Evolutionary conservation across 1,140 invertebrate species (phyloP), one percentile per base, ranked within the genome.

Genomic region (Paracyclopina nana): DNA sequence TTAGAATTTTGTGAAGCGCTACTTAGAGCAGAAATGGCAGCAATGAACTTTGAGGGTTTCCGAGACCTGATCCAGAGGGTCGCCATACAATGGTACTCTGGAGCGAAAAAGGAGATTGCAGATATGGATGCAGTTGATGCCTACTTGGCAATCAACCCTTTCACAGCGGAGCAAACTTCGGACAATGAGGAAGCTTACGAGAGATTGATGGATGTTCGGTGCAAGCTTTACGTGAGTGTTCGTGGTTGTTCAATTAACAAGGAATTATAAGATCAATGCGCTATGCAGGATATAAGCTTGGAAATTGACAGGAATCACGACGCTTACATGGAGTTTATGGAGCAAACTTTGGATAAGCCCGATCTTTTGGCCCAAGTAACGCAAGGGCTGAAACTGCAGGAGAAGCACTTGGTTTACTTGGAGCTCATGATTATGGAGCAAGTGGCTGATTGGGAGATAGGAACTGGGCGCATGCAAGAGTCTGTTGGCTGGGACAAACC

Each of bases 361-460:
- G 41, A 52, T 42, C 27, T 52, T 20, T 16, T 46, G 40, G 27
- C 22, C 11, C 14, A 44, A 16, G 27, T 52, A 1, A 27, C 31
- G 12, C 14, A 52, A 26, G 50, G 16, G 24, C 38, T 52, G 11
- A 20, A 11, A 1, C 16, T 14, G 16, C 16, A 46, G 24, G 50
- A 52, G 26, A 46, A 27, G 18, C 31, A 52, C 38, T 29, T 52
- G 24, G 30, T 52, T 45, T 18, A 52, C 18, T 40, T 52, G 38
- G 50, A 52, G 26, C 50, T 52, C 14, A 43, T 52, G 20, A 52
- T 52, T 22, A 52, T 52, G 50, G 50, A 52, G 22, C 50, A 52
- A 40, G 50, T 52, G 5, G 38, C 16, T 24, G 50, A 52, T 40
- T 52, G 50, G 50, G 50, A 52, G 27, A 16, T 52, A 8, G 50